Conservation (phyloP, 2,888 invertebrate species). For the Cordilura impudica region DNA sequence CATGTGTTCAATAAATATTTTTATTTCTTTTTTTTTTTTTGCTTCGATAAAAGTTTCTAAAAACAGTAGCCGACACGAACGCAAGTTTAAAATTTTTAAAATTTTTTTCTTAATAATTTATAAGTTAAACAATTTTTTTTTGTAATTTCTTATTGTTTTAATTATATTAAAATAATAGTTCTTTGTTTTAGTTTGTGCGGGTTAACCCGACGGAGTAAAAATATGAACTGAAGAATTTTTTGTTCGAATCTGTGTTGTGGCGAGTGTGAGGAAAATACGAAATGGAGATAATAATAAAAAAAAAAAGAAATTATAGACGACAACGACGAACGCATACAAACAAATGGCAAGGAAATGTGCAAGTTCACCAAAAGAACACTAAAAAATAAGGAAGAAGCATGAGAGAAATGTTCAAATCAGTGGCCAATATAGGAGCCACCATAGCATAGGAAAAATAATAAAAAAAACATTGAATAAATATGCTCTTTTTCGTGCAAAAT, state of each 20-base stretch:
- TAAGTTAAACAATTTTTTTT: background rate
- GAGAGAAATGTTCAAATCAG: constrained; percentile 38
- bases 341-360: constrained; percentile 47
- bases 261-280: constrained; percentile 58
- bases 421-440: constrained; percentile 15
- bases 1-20: constrained; percentile 49
- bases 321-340: constrained; percentile 44
- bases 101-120: background rate
- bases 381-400: constrained; percentile 32
- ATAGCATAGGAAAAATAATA: background rate
- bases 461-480: constrained; percentile 25
- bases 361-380: constrained; percentile 9
- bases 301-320: constrained; percentile 47
- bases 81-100: constrained; percentile 27
- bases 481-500: constrained; percentile 24
- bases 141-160: background rate
- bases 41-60: background rate
- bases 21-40: constrained; percentile 8
- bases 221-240: constrained; percentile 58
- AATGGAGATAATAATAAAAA: constrained; percentile 63
- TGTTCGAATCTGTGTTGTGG: constrained; percentile 46
- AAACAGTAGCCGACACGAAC: background rate
- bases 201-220: constrained; percentile 57
- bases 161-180: background rate
- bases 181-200: constrained; percentile 42